Conservation (phyloP, 2,113 vertebrate species). For the Salvelinus alpinus region DNA sequence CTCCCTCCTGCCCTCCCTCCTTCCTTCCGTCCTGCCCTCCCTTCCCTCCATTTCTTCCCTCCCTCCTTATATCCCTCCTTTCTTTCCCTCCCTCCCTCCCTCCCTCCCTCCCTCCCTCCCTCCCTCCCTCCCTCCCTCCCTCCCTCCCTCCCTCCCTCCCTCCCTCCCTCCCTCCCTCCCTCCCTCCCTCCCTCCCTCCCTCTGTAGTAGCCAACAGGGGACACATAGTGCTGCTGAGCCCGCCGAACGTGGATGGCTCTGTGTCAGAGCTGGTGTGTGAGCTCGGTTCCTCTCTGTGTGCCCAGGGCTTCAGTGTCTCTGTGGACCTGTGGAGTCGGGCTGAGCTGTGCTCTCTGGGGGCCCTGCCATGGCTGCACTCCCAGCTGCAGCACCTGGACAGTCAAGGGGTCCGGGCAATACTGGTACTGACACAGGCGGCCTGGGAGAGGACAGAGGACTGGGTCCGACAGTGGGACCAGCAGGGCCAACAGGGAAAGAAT, state of each 20-base stretch:
- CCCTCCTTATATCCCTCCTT: too few species aligned
- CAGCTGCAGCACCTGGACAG: conserved; percentile 71
- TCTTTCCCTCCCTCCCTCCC: too few species aligned
- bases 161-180: not conserved
- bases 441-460: conserved; percentile 67
- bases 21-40: too few species aligned
- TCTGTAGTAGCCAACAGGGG: conserved; percentile 19
- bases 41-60: too few species aligned
- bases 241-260: conserved; percentile 58
- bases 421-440: conserved; percentile 78
- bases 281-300: conserved; percentile 73
- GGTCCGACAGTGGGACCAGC: conserved; percentile 35
- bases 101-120: too few species aligned
- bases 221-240: conserved; percentile 80
- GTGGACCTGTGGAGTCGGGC: conserved; percentile 83
- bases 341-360: conserved; percentile 70
- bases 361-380: conserved; percentile 84
- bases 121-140: too few species aligned
- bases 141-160: too few species aligned
- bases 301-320: conserved; percentile 71
- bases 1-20: too few species aligned
- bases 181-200: too few species aligned
- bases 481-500: not conserved
- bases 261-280: conserved; percentile 64
- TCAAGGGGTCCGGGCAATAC: conserved; percentile 68